Base-by-base conservation (phyloP, 1,140 invertebrate species). In the Drosophila takahashii region DNA sequence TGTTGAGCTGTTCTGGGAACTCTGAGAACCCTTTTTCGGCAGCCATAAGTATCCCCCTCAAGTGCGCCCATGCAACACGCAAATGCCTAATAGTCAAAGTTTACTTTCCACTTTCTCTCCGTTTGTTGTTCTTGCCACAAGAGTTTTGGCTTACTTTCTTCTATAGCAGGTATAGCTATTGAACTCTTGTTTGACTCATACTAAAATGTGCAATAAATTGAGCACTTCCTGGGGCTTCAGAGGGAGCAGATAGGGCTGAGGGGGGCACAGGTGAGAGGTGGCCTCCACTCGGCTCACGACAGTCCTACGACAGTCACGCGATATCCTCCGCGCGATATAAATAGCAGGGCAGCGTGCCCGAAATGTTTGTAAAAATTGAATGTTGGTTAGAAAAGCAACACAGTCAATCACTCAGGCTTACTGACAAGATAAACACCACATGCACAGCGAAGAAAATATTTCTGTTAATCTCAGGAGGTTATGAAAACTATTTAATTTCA, bases 361-460 rank as follows among this genome's bases (percentile, higher is more conserved):
- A 77, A 80, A 79, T 83, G 85, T 70, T 89, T 77, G 62, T 61
- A 57, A 65, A 80, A 89, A 89, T 89, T 89, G 84, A 89, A 89
- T 83, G 60, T 84, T 83, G 84, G 84, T 89, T 84, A 89, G 84
- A 84, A 89, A 83, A 77, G 60, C 77, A 84, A 84, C 84, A 89
- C 84, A 89, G 81, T 87, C 83, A 89, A 89, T 89, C 83, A 87
- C 50, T 89, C 56, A 69, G 62, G 37, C 70, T 27, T 44, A 75
- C 79, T 67, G 83, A 67, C 72, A 89, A 89, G 76, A 87, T 87
- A 83, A 81, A 79, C 76, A 52, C 18, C 16, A 32, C 7, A 22
- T 58, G 41, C 56, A 73, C 54, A 41, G 29, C n/a, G 26, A 70
- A 70, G 11, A 41, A 29, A 13, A 9, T 7, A 39, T n/a, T 22